Evolutionary conservation across 2,113 vertebrate species (phyloP).

Genomic region (Leptocoma aspasia): DNA sequence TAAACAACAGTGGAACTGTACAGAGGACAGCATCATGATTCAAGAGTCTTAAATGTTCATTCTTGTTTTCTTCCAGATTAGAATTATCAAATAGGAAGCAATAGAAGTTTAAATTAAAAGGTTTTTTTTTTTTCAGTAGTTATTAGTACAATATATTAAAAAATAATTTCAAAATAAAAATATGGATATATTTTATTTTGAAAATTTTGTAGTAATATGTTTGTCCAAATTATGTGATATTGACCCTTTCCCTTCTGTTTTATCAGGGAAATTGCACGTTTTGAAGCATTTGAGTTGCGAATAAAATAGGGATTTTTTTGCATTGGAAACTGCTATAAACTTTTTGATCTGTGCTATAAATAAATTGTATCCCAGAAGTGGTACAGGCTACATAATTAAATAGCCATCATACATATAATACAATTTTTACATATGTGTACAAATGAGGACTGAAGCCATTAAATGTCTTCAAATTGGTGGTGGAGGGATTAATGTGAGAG

Average conservation of each 20-base stretch:
- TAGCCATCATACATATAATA: not conserved
- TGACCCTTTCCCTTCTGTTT: not conserved
- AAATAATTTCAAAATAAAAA: not conserved
- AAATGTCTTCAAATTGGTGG: not conserved
- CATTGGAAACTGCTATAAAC: not conserved
- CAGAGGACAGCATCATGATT: not conserved
- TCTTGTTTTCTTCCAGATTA: not conserved
- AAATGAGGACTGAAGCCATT: not conserved
- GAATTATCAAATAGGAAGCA: not conserved
- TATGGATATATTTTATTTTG: not conserved
- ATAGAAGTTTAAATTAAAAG: not conserved
- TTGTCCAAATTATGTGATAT: not conserved
- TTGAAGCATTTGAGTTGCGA: not conserved
- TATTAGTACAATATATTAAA: not conserved
- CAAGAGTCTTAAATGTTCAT: not conserved
- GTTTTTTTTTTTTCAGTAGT: not conserved
- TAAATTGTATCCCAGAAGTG: not conserved
- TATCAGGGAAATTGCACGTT: not conserved
- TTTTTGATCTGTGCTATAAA: not conserved
- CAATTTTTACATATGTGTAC: not conserved
- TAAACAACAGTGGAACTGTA: not conserved
- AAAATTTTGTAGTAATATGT: not conserved
- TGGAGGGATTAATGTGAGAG: not conserved
- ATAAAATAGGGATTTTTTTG: not conserved
- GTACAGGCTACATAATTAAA: not conserved